Conservation (phyloP, 2,797 vertebrate genomes). For the Gallinago nigripennis region DNA sequence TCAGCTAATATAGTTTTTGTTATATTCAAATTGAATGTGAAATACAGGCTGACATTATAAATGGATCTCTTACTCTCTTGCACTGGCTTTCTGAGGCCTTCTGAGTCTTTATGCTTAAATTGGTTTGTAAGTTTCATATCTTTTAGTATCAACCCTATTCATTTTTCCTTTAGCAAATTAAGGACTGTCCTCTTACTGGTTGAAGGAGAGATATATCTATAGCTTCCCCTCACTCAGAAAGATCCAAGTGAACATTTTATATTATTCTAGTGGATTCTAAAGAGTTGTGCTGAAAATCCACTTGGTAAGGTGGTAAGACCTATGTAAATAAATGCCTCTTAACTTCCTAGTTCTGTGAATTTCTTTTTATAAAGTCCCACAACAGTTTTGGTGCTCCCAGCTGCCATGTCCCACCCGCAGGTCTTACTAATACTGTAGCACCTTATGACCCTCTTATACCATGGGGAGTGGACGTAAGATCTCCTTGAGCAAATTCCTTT, state of each 20-base stretch:
- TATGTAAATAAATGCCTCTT: background rate
- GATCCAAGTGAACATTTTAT: background rate
- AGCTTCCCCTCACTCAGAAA: background rate
- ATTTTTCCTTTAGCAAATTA: slow-evolving; percentile 14
- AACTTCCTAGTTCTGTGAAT: background rate
- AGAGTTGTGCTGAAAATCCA: background rate
- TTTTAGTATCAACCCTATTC: background rate
- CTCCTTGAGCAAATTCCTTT: background rate
- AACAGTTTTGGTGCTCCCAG: background rate
- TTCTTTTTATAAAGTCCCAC: background rate
- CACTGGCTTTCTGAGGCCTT: slow-evolving; percentile 21
- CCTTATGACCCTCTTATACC: background rate
- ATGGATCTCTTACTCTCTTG: slow-evolving; percentile 32
- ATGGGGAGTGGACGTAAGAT: background rate
- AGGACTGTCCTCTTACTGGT: background rate
- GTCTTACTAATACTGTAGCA: background rate
- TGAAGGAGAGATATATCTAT: background rate
- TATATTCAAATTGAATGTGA: slow-evolving; percentile 71
- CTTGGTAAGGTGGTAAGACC: background rate
- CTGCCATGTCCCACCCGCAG: background rate
- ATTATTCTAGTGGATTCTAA: background rate
- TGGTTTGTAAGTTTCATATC: background rate
- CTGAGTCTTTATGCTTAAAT: slow-evolving; percentile 36
- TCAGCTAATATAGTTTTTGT: slow-evolving; percentile 59
- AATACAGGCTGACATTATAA: slow-evolving; percentile 62